phyloP scores from a whole-genome alignment of 1,140 invertebrate genomes.

The Zaprionus gabonicus region DNA sequence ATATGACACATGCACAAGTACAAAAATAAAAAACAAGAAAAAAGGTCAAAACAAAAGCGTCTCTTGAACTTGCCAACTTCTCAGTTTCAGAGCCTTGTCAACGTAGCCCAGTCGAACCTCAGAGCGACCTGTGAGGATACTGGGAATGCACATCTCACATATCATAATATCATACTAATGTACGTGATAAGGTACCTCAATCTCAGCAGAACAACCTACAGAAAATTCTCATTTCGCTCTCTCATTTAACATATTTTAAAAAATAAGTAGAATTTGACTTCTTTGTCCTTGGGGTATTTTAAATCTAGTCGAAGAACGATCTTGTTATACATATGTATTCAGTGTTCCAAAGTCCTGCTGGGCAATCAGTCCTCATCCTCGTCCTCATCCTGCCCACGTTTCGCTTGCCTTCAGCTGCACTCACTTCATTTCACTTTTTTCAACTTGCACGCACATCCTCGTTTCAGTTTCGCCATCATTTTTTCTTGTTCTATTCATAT shows the following conservation, averaged over 20 bases:
- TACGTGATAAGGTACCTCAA: too few species aligned
- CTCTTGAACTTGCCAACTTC: conserved; percentile 11
- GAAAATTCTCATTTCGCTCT: too few species aligned
- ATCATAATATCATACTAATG: not conserved
- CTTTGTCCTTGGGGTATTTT: too few species aligned
- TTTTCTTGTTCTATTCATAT: conserved; percentile 27
- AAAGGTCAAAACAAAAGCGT: conserved; percentile 58
- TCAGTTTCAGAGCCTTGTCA: conserved; percentile 1
- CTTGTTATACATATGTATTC: not conserved
- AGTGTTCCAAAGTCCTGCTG: not conserved
- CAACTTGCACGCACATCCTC: conserved; percentile 50
- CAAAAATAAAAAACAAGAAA: conserved; percentile 47
- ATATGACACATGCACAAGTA: conserved; percentile 78
- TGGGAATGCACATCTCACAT: not conserved
- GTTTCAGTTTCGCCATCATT: conserved; percentile 10
- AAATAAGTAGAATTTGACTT: too few species aligned
- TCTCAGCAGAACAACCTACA: too few species aligned
- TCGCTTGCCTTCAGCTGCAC: conserved; percentile 8
- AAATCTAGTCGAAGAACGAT: not conserved
- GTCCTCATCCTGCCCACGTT: not conserved
- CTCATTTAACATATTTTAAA: too few species aligned
- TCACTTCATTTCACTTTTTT: conserved; percentile 69
- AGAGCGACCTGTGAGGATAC: not conserved
- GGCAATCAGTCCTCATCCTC: not conserved
- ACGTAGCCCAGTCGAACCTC: not conserved